phyloP scores from a whole-genome alignment of 2,797 vertebrate species.

The Galaxias olidus region DNA sequence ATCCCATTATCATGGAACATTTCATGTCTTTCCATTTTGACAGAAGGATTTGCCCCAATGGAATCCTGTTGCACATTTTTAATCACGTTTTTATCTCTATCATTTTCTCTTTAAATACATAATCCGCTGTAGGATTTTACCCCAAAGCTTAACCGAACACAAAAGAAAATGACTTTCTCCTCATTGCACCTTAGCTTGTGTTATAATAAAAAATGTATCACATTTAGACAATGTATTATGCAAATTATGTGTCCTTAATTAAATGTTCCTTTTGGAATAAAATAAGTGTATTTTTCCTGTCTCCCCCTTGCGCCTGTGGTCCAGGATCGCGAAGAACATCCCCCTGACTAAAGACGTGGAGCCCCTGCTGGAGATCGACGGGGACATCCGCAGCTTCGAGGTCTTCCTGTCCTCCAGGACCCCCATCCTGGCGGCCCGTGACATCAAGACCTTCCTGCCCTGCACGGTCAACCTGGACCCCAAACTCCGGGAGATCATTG shows the following conservation, averaged over 20 bases:
- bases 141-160: too few species aligned
- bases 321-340: slow-evolving; percentile 94
- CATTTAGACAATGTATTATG: too few species aligned
- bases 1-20: slow-evolving; percentile 73
- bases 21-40: slow-evolving; percentile 63
- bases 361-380: slow-evolving; percentile 96
- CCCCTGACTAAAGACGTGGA: slow-evolving; percentile 98
- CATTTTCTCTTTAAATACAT: not conserved
- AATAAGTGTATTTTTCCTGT: not conserved
- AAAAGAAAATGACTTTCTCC: too few species aligned
- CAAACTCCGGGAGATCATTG: slow-evolving; percentile 95
- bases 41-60: slow-evolving; percentile 72
- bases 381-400: slow-evolving; percentile 92
- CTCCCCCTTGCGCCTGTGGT: not conserved
- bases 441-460: slow-evolving; percentile 92
- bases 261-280: too few species aligned
- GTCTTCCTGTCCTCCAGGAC: slow-evolving; percentile 96
- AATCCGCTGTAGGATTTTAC: too few species aligned
- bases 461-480: slow-evolving; percentile 98
- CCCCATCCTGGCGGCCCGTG: slow-evolving; percentile 87
- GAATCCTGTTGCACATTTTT: slow-evolving; percentile 62
- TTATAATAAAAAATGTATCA: too few species aligned
- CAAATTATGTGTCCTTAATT: too few species aligned
- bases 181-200: too few species aligned
- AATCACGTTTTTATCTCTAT: slow-evolving; percentile 17